Evolutionary conservation across 2,797 vertebrate genomes (phyloP), one percentile per base, ranked within the genome.

Genomic region (Pantherophis alleghaniensis): DNA sequence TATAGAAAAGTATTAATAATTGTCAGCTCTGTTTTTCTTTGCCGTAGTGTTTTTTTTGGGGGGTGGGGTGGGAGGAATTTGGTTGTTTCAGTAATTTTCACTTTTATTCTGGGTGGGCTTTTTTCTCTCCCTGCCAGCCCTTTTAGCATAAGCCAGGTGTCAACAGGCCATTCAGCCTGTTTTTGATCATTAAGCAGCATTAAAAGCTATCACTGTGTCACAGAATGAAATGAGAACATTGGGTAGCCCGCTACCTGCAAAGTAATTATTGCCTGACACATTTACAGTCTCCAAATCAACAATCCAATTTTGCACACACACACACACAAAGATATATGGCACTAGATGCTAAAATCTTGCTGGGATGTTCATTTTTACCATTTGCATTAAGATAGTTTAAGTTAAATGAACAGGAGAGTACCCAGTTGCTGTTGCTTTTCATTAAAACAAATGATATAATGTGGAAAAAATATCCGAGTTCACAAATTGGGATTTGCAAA

Each of bases 331-430:
- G 90, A 93, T 93, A 94, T 55, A 14, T 92, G 94, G 93, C 87
- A 26, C 96, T 96, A 95, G 92, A 95, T 96, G 94, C 87, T 79
- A 94, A 90, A 60, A 92, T 95, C 97, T 97, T 96, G 94, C 96
- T 96, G 96, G 95, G 95, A 93, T 95, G 69, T 94, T 97, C 94
- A 57, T 96, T 96, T 94, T 96, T 95, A 95, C 93, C 86, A 96
- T 96, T 97, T 96, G 92, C 95, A 96, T 97, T 97, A 91, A 96
- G 95, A 94, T 96, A 97, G 97, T 97, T 97, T 97, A 97, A 97
- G 97, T 97, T 97, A 97, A 97, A 96, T 96, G 96, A 95, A 94
- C 55, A 42, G 47, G 95, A 93, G 7, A 47, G 59, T 94, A 74
- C 91, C 94, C 59, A 93, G 93, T 79, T 94, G 87, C 42, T 90